phyloP scores from a whole-genome alignment of 2,113 vertebrate species.

The Plectropomus leopardus region DNA sequence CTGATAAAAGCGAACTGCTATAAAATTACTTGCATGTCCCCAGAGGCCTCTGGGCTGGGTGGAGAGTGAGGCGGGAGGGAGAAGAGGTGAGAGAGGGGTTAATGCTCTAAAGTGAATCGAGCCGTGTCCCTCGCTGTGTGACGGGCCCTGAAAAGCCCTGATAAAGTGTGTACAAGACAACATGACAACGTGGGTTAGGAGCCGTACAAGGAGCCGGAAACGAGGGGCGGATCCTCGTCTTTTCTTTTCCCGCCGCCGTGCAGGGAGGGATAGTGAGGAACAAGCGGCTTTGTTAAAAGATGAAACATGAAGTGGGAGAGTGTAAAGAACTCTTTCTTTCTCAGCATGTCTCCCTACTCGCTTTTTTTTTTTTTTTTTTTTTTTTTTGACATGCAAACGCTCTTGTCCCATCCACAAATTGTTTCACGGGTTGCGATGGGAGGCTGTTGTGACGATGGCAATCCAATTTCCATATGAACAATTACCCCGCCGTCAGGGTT shows the following conservation, averaged over 20 bases:
- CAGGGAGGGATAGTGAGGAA: slow-evolving; percentile 26
- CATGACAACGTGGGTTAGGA: slow-evolving; percentile 62
- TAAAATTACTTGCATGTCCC: slow-evolving; percentile 73
- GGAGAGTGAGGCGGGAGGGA: not conserved
- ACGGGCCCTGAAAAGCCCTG: slow-evolving; percentile 53
- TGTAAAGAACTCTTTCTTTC: slow-evolving; percentile 49
- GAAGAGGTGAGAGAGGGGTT: slow-evolving; percentile 46
- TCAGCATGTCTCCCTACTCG: slow-evolving; percentile 47
- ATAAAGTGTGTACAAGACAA: slow-evolving; percentile 64
- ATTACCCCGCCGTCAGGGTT: slow-evolving; percentile 82
- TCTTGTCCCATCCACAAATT: slow-evolving; percentile 61
- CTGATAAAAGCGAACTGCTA: slow-evolving; percentile 66
- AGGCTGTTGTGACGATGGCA: slow-evolving; percentile 76
- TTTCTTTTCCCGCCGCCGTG: slow-evolving; percentile 44
- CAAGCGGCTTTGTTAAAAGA: slow-evolving; percentile 62
- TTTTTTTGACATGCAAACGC: slow-evolving; percentile 55
- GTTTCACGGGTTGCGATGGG: slow-evolving; percentile 66
- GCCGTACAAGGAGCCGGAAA: slow-evolving; percentile 49
- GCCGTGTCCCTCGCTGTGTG: slow-evolving; percentile 34
- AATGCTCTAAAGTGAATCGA: slow-evolving; percentile 52
- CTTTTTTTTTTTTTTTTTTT: slow-evolving; percentile 12
- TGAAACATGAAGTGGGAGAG: slow-evolving; percentile 62
- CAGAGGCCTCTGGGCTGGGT: slow-evolving; percentile 26
- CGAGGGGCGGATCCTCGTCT: slow-evolving; percentile 27
- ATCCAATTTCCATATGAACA: slow-evolving; percentile 87